Conservation (phyloP, 2,797 vertebrate genomes). For the Otolemur crassicaudatus region DNA sequence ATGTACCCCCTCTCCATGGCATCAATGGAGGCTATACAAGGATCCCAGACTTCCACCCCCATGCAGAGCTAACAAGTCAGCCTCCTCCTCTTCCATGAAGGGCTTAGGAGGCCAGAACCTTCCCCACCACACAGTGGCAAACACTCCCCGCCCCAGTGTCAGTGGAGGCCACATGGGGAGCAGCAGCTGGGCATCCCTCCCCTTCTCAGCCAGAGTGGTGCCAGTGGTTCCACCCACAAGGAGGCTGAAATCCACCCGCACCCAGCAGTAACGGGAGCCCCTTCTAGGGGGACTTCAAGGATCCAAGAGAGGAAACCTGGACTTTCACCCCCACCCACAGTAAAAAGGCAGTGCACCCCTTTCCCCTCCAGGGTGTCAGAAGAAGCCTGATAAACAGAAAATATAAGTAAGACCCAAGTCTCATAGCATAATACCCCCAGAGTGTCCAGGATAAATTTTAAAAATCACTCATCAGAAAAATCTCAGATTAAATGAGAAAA, state of each 20-base stretch:
- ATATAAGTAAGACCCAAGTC: not conserved
- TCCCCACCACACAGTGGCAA: not conserved
- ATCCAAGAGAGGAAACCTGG: not conserved
- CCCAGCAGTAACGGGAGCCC: not conserved
- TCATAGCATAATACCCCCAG: too few species aligned
- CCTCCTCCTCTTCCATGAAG: not conserved
- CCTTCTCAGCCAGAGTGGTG: not conserved
- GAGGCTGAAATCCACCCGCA: not conserved
- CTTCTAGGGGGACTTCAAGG: too few species aligned
- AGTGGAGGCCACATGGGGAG: not conserved
- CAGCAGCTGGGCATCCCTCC: not conserved
- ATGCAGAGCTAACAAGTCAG: not conserved
- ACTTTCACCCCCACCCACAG: not conserved
- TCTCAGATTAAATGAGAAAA: not conserved
- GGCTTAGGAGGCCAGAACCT: not conserved
- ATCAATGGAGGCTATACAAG: not conserved
- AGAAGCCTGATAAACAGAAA: not conserved
- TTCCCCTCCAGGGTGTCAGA: not conserved
- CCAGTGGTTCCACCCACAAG: not conserved
- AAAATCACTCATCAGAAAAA: not conserved
- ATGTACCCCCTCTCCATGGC: not conserved
- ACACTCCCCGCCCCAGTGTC: not conserved
- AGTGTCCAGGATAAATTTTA: not conserved
- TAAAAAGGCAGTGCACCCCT: not conserved
- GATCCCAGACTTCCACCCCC: not conserved